Percentiles rank a stretch among this genome's conserved stretches.
Conservation (phyloP, 2,113 vertebrate species). For the Phyllopteryx taeniolatus region DNA sequence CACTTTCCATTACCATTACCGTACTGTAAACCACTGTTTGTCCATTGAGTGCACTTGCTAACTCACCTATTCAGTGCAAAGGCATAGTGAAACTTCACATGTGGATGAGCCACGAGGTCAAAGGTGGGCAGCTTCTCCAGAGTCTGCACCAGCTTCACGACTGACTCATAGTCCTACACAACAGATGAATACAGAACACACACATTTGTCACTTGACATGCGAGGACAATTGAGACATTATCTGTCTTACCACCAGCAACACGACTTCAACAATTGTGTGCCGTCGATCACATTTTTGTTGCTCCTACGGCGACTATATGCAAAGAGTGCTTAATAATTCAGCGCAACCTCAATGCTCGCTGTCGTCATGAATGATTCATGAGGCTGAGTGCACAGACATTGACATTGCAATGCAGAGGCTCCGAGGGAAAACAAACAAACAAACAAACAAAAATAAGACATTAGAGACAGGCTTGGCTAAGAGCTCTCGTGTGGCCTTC, state of each 20-base stretch:
- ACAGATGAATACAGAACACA: neutral
- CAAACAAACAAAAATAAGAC: slow-evolving; percentile 4
- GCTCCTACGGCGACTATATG: slow-evolving; percentile 20
- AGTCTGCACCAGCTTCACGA: slow-evolving; percentile 94
- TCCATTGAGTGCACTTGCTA: neutral
- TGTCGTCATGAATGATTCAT: slow-evolving; percentile 62
- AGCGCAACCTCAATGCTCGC: slow-evolving; percentile 39
- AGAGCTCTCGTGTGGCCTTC: slow-evolving; percentile 23
- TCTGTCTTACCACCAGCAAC: neutral
- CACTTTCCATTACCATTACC: too few relatives aligned
- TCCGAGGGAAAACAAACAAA: neutral
- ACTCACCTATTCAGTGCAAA: slow-evolving; percentile 95
- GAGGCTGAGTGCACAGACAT: slow-evolving; percentile 24
- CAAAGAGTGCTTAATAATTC: slow-evolving; percentile 65
- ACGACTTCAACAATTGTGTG: slow-evolving; percentile 34
- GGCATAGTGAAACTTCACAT: slow-evolving; percentile 95
- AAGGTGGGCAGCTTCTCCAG: slow-evolving; percentile 96
- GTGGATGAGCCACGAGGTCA: slow-evolving; percentile 88
- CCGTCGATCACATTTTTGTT: slow-evolving; percentile 29
- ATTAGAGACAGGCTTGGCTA: slow-evolving; percentile 39
- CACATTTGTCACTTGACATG: slow-evolving; percentile 8
- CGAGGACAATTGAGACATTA: neutral
- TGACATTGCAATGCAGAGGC: slow-evolving; percentile 12
- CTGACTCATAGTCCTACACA: slow-evolving; percentile 90
- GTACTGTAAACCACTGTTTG: neutral